Percentiles rank a stretch among this genome's conserved stretches.
Conservation (phyloP, 2,888 invertebrate genomes). For the Dryobota labecula region DNA sequence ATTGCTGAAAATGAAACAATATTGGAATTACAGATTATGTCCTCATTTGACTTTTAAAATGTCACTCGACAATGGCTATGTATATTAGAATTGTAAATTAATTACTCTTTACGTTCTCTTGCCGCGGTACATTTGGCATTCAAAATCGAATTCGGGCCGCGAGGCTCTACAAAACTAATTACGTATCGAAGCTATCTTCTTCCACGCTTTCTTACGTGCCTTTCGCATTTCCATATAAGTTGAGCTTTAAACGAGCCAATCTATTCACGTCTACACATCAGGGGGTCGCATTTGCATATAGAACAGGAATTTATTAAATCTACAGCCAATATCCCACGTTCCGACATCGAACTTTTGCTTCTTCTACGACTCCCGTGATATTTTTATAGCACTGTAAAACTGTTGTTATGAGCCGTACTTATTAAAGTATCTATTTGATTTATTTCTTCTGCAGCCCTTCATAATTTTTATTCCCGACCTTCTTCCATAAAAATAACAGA, state of each 20-base stretch:
- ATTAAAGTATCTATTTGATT: slow-evolving; percentile 54
- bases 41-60: slow-evolving; percentile 75
- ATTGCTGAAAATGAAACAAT: slow-evolving; percentile 66
- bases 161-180: slow-evolving; percentile 89
- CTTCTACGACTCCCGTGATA: slow-evolving; percentile 81
- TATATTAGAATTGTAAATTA: slow-evolving; percentile 84
- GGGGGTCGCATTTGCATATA: slow-evolving; percentile 91
- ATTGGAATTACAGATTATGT: slow-evolving; percentile 68
- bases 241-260: slow-evolving; percentile 91
- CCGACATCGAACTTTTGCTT: slow-evolving; percentile 89
- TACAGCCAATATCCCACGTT: slow-evolving; percentile 90
- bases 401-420: slow-evolving; percentile 66
- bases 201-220: slow-evolving; percentile 90
- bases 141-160: slow-evolving; percentile 83
- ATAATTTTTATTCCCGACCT: slow-evolving; percentile 22
- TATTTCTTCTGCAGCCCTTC: slow-evolving; percentile 25
- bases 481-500: slow-evolving; percentile 39
- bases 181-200: slow-evolving; percentile 89
- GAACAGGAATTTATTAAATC: slow-evolving; percentile 91
- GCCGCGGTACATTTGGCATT: slow-evolving; percentile 78
- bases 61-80: slow-evolving; percentile 70
- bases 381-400: slow-evolving; percentile 83
- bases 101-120: slow-evolving; percentile 79
- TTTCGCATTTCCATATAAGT: slow-evolving; percentile 91
- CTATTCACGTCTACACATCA: slow-evolving; percentile 91